Evolutionary conservation across 2,888 invertebrate species (phyloP), one percentile per base, ranked within the genome.

Genomic region (Schizotus pectinicornis): DNA sequence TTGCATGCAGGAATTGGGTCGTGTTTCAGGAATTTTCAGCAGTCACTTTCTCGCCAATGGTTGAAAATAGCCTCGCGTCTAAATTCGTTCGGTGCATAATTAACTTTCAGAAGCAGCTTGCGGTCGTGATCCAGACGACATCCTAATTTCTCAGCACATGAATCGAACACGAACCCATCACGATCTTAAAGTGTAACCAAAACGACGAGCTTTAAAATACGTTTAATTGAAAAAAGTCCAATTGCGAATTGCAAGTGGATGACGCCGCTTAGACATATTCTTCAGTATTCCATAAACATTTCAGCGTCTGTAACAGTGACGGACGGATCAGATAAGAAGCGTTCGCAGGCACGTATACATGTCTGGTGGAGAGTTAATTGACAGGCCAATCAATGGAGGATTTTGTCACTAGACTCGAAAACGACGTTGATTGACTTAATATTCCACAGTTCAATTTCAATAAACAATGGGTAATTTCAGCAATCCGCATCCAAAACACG

Each of bases 341-440:
- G 77, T 78, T 76, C 74, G 74, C 74, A 78, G 75, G 78, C 78
- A 78, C 79, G 78, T 78, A 79, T 78, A 79, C 78, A 79, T 79
- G 79, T 79, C 78, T 72, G 69, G 63, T 63, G 65, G 70, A 78
- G 76, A 79, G 77, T 79, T 79, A 79, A 79, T 79, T 79, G 79
- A 79, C 79, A 78, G 79, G 68, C 78, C 78, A 79, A 78, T 78
- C 78, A 79, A 78, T 79, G 78, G 77, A 74, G 76, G 74, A 78
- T 79, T 79, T 79, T 79, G 79, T 79, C 79, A 79, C 77, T 73
- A 74, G 67, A 73, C 72, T 74, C 70, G 67, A 73, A 73, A 71
- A 67, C 67, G 78, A 77, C 78, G 72, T 75, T 78, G 79, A 79
- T 79, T 79, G 78, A 78, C 77, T 78, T 79, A 78, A 79, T 79